These are phyloP conservation scores for Sinopyrophorus schimmeli DNA, from an alignment of 2,888 invertebrate species.

Conservation along the genomic window DNA sequence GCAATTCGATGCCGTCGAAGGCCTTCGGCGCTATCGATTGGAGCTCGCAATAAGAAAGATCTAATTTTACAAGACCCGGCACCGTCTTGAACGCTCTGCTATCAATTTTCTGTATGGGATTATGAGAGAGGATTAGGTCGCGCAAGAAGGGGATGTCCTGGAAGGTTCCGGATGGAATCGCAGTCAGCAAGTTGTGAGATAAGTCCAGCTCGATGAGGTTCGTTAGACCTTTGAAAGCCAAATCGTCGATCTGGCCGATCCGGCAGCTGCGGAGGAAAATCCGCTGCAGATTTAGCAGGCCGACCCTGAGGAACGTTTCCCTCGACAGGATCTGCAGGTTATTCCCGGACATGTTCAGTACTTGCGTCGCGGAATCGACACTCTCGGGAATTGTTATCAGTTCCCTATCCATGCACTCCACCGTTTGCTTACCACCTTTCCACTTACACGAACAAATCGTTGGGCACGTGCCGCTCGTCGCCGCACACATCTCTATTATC, in stretches of 20 bases:
- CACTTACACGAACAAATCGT: slow-evolving; percentile 87
- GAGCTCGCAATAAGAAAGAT: slow-evolving; percentile 81
- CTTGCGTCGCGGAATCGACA: slow-evolving; percentile 87
- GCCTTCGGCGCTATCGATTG: slow-evolving; percentile 75
- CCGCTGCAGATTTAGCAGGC: slow-evolving; percentile 83
- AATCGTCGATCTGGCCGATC: slow-evolving; percentile 82
- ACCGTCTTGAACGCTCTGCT: slow-evolving; percentile 74
- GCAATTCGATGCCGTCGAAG: slow-evolving; percentile 74
- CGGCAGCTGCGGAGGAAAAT: slow-evolving; percentile 82
- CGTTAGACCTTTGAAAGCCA: slow-evolving; percentile 83
- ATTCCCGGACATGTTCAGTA: slow-evolving; percentile 86
- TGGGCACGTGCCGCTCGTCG: slow-evolving; percentile 68
- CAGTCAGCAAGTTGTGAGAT: slow-evolving; percentile 79
- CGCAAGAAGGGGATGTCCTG: slow-evolving; percentile 79
- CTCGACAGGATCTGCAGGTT: slow-evolving; percentile 81
- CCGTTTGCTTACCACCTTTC: slow-evolving; percentile 92
- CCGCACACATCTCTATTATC: slow-evolving; percentile 45
- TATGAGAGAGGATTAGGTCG: slow-evolving; percentile 78
- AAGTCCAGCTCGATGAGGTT: slow-evolving; percentile 90
- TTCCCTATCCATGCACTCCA: slow-evolving; percentile 83
- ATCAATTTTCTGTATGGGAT: slow-evolving; percentile 80
- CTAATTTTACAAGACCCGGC: slow-evolving; percentile 78
- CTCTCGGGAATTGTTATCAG: slow-evolving; percentile 84
- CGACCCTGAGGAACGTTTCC: slow-evolving; percentile 80
- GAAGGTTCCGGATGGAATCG: slow-evolving; percentile 79